A percentile compares a stretch with the other conserved stretches of the same genome.
phyloP scores from a whole-genome alignment of 1,140 invertebrate genomes.

The Nymphalis io region DNA sequence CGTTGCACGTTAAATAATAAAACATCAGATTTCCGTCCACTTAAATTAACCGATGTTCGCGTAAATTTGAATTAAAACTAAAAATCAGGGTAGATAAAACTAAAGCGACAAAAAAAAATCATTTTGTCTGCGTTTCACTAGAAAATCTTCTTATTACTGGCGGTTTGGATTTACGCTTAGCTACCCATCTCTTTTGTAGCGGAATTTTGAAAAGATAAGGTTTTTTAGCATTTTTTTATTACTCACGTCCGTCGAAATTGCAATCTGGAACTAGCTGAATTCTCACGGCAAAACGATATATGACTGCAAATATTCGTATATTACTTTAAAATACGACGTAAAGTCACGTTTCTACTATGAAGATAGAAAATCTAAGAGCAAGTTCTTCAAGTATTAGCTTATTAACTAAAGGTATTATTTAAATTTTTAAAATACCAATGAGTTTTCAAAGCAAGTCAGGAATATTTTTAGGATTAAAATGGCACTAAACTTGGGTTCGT shows the following conservation, averaged over 20 bases:
- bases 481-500: no score
- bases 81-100: neutral
- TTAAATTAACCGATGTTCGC: neutral
- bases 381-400: no score
- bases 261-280: neutral
- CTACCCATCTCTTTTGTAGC: conserved; percentile 21
- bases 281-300: neutral
- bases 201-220: conserved; percentile 20
- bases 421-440: no score
- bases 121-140: conserved; percentile 1
- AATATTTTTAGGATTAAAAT: no score
- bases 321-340: neutral
- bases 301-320: neutral
- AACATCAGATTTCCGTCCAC: neutral
- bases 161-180: conserved; percentile 15
- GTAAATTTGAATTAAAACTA: neutral
- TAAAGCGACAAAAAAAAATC: neutral
- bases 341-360: no score
- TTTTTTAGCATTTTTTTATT: conserved; percentile 13
- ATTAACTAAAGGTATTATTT: no score
- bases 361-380: no score
- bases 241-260: conserved; percentile 3
- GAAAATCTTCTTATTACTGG: conserved; percentile 19
- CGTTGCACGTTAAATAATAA: no score
- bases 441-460: no score